Conservation (phyloP, 2,797 vertebrate species). For the Lacerta agilis region DNA sequence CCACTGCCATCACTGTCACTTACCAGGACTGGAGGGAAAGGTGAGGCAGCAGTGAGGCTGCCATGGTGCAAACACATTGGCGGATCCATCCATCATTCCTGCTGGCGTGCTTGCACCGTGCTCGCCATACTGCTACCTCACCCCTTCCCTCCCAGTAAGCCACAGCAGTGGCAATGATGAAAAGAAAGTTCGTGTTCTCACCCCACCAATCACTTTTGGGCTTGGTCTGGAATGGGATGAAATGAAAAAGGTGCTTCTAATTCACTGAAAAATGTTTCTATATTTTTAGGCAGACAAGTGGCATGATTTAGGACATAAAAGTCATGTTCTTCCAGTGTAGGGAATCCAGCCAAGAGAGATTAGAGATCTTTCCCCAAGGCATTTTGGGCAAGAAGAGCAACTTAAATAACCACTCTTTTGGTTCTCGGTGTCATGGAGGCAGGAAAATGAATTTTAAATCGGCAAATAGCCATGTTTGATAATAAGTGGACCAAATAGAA, state of each 20-base stretch:
- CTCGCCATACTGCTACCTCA: too few species aligned
- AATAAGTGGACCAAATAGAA: constrained; percentile 14
- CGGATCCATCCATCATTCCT: too few species aligned
- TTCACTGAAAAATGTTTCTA: constrained; percentile 13
- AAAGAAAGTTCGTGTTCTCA: too few species aligned
- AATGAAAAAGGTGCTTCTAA: neutral
- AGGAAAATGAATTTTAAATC: constrained; percentile 33
- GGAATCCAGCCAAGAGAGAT: neutral
- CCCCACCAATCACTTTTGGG: too few species aligned
- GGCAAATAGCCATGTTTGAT: constrained; percentile 1
- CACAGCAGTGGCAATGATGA: too few species aligned
- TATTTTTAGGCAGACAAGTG: neutral
- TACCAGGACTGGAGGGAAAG: too few species aligned
- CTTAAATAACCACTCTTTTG: constrained; percentile 37
- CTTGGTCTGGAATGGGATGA: constrained; percentile 1
- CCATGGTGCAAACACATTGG: too few species aligned
- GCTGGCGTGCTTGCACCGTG: too few species aligned
- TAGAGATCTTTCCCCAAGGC: neutral
- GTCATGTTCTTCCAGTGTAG: neutral
- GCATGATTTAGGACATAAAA: neutral
- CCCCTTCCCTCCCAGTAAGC: too few species aligned
- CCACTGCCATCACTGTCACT: too few species aligned
- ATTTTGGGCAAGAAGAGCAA: constrained; percentile 18
- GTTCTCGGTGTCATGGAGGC: constrained; percentile 7
- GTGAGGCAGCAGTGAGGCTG: too few species aligned